These are phyloP conservation scores for Leiothrix lutea DNA, from an alignment of 2,113 vertebrate species.

Conservation along the genomic window DNA sequence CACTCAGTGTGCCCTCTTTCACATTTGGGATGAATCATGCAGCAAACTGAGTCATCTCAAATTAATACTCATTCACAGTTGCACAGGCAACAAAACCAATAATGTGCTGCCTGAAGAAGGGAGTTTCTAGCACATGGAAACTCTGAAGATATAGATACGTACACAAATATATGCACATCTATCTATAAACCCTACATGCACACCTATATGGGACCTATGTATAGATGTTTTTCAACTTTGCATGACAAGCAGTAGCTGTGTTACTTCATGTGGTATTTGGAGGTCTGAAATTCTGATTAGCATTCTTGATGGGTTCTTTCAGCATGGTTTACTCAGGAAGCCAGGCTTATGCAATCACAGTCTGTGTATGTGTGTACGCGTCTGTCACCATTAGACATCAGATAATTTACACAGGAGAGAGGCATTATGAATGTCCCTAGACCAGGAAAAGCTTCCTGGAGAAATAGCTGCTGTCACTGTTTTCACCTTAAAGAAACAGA, in stretches of 20 bases:
- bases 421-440: conserved; percentile 46
- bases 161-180: not conserved
- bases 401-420: conserved; percentile 59
- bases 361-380: conserved; percentile 55
- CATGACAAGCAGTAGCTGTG: not conserved
- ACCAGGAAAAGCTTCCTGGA: conserved; percentile 21
- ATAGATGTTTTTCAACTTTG: not conserved
- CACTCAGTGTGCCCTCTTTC: not conserved
- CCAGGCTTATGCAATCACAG: conserved; percentile 63
- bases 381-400: conserved; percentile 65
- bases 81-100: not conserved
- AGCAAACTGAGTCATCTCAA: not conserved
- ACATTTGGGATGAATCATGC: not conserved
- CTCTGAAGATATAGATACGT: not conserved
- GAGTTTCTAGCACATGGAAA: not conserved
- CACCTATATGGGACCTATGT: not conserved
- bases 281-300: conserved; percentile 37
- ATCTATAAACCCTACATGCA: not conserved
- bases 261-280: not conserved
- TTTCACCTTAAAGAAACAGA: not conserved
- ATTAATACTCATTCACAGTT: not conserved
- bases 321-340: conserved; percentile 52
- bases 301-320: conserved; percentile 60
- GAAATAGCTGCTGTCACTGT: conserved; percentile 5
- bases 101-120: not conserved